Conservation (phyloP, 2,888 invertebrate genomes). For the Drosophila subsilvestris region DNA sequence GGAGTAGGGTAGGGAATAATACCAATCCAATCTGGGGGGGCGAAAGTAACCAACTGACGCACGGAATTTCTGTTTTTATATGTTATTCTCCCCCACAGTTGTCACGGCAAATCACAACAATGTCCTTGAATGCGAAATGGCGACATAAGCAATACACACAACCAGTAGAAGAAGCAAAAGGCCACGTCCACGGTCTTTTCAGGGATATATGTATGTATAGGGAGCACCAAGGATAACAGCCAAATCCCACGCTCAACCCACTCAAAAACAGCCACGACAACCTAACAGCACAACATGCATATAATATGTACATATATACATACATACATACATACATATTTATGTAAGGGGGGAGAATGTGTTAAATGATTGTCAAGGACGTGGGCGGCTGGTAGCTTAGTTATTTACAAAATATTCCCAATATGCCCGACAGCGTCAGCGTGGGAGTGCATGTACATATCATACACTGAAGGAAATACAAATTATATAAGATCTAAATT, state of each 20-base stretch:
- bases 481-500: neutral
- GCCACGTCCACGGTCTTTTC: constrained; percentile 5
- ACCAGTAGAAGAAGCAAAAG: neutral
- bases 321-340: constrained; percentile 2
- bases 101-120: constrained; percentile 52
- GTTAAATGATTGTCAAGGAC: constrained; percentile 71
- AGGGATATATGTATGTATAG: constrained; percentile 41
- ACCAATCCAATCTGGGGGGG: constrained; percentile 9
- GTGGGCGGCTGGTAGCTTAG: constrained; percentile 62
- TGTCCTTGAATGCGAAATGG: constrained; percentile 71
- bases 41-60: constrained; percentile 55
- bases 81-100: constrained; percentile 20
- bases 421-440: constrained; percentile 49
- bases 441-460: constrained; percentile 18
- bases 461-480: neutral
- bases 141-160: constrained; percentile 47
- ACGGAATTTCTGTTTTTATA: constrained; percentile 43
- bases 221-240: constrained; percentile 40
- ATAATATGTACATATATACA: constrained; percentile 2
- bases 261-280: constrained; percentile 7
- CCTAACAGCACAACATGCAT: constrained; percentile 3
- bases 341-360: constrained; percentile 3
- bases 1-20: constrained; percentile 4
- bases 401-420: constrained; percentile 58
- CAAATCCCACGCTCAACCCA: constrained; percentile 17